phyloP scores from a whole-genome alignment of 2,888 invertebrate species.

The Torymus aiolomorphi region DNA sequence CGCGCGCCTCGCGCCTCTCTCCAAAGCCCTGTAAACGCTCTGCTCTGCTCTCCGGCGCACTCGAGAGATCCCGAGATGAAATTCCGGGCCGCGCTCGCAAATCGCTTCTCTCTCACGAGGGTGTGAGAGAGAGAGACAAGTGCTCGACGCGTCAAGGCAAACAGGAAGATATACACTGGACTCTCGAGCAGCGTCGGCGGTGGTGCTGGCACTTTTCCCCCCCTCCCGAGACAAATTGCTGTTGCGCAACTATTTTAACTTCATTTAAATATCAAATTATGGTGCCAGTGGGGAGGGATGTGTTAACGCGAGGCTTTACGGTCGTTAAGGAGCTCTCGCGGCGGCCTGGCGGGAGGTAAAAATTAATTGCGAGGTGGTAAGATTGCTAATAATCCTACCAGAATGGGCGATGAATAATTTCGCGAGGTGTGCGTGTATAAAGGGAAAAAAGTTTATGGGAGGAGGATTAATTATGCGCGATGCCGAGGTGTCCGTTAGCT shows the following conservation, averaged over 20 bases:
- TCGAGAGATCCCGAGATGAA: conserved; percentile 34
- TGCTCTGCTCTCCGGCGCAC: too few relatives aligned
- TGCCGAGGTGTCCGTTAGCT: neutral
- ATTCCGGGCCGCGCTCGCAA: conserved; percentile 31
- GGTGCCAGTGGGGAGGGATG: conserved; percentile 38
- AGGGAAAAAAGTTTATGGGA: too few relatives aligned
- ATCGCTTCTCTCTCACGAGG: conserved; percentile 30
- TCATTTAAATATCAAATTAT: conserved; percentile 72
- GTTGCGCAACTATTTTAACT: conserved; percentile 71
- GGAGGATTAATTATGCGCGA: conserved; percentile 7
- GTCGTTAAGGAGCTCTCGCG: conserved; percentile 12
- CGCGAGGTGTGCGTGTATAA: neutral
- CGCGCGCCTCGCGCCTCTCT: neutral
- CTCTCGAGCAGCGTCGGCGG: neutral
- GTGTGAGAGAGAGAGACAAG: neutral
- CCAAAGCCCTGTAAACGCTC: neutral
- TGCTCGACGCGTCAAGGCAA: too few relatives aligned
- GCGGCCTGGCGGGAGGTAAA: conserved; percentile 23
- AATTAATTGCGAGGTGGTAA: conserved; percentile 39
- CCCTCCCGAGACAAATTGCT: conserved; percentile 71
- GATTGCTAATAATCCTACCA: conserved; percentile 24
- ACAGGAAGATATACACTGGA: conserved; percentile 1
- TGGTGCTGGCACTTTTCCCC: conserved; percentile 46
- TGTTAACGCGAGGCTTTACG: conserved; percentile 45
- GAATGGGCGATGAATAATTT: conserved; percentile 19